These are phyloP conservation scores for Spatula versicolor DNA, from an alignment of 2,797 vertebrate genomes.

Conservation along the genomic window DNA sequence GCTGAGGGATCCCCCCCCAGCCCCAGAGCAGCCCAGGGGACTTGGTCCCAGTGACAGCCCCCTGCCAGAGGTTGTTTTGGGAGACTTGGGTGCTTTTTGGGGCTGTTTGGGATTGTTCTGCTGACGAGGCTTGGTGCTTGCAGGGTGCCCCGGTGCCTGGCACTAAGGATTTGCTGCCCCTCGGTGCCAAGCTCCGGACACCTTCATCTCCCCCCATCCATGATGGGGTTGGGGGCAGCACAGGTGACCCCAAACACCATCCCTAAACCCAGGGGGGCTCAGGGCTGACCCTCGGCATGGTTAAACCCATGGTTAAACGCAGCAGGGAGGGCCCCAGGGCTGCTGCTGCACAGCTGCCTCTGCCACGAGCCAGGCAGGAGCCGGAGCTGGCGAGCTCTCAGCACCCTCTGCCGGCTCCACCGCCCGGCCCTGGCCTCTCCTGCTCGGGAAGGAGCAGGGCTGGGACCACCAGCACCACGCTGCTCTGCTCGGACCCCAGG, in stretches of 20 bases:
- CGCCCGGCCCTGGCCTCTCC: background rate
- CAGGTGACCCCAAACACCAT: background rate
- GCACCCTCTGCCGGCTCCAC: background rate
- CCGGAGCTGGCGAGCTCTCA: background rate
- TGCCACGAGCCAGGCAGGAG: background rate
- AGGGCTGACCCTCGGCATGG: too few species aligned
- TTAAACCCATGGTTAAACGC: background rate
- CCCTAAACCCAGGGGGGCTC: background rate
- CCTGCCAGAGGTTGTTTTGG: background rate
- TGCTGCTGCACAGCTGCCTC: background rate
- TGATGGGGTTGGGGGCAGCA: background rate
- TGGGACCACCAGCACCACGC: background rate
- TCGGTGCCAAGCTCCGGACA: background rate
- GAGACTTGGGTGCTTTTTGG: accelerated
- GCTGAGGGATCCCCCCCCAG: background rate
- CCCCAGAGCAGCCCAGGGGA: background rate
- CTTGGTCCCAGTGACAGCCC: background rate
- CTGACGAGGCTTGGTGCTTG: background rate
- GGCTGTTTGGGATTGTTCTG: background rate
- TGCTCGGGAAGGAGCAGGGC: background rate
- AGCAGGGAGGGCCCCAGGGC: background rate
- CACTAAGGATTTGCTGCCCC: background rate
- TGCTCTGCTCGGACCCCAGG: background rate
- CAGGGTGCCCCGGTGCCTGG: background rate
- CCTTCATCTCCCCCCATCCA: background rate